phyloP scores from a whole-genome alignment of 2,797 vertebrate species.

The Balearica regulorum region DNA sequence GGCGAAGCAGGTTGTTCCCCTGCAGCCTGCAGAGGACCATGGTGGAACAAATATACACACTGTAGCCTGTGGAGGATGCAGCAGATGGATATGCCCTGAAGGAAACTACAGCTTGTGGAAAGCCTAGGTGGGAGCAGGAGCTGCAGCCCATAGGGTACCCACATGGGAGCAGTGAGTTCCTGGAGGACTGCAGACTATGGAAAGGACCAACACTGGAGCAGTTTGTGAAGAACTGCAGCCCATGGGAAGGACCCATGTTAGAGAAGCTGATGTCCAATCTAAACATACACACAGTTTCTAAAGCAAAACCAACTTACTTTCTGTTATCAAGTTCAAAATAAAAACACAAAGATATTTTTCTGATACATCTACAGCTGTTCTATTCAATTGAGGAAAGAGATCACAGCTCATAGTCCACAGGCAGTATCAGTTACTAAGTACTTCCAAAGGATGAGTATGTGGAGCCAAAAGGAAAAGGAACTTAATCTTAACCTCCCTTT shows the following conservation, averaged over 20 bases:
- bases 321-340: neutral
- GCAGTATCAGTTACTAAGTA: neutral
- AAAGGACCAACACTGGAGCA: neutral
- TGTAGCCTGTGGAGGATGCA: neutral
- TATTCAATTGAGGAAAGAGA: neutral
- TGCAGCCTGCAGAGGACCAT: neutral
- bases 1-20: neutral
- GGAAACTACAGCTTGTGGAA: neutral
- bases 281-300: neutral
- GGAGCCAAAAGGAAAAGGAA: neutral
- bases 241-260: neutral
- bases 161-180: neutral
- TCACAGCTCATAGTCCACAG: neutral
- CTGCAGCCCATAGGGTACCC: neutral
- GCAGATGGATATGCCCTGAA: neutral
- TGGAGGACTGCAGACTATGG: neutral
- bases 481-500: neutral
- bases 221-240: neutral
- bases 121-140: neutral
- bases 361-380: neutral
- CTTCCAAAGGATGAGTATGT: neutral
- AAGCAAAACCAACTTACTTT: neutral
- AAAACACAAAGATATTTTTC: neutral
- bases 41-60: neutral
- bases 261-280: neutral